phyloP scores from a whole-genome alignment of 2,888 invertebrate species.

The Sipha maydis region DNA sequence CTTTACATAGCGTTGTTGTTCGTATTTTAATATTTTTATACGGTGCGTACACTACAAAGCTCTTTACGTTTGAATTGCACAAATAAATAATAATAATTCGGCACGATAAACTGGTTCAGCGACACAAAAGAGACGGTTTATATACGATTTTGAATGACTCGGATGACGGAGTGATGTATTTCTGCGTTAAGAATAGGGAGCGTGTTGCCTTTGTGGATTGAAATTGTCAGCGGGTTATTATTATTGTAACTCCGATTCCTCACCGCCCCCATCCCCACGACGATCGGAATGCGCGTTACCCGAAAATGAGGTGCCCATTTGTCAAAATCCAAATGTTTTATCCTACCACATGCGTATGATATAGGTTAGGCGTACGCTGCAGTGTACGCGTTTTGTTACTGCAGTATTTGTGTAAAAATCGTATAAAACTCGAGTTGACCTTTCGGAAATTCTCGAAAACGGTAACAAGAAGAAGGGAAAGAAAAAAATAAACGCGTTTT shows the following conservation, averaged over 20 bases:
- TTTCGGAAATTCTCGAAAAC: conserved; percentile 31
- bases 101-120: background rate
- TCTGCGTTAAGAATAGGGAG: background rate
- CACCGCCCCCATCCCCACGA: background rate
- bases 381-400: background rate
- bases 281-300: conserved; percentile 40
- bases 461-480: background rate
- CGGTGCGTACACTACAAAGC: too few relatives aligned
- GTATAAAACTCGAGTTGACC: conserved; percentile 7
- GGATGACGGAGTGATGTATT: conserved; percentile 19
- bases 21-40: background rate
- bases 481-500: background rate
- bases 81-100: background rate
- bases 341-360: background rate
- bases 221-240: conserved; percentile 32
- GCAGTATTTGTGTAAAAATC: background rate
- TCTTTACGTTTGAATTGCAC: too few relatives aligned
- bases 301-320: conserved; percentile 32
- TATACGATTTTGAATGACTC: background rate
- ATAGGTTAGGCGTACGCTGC: background rate
- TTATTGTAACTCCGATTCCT: background rate
- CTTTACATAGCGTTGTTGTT: background rate
- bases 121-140: background rate
- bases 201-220: background rate
- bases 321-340: conserved; percentile 19